Conservation (phyloP, 1,140 invertebrate species). For the Diplogasteroides magnus region DNA sequence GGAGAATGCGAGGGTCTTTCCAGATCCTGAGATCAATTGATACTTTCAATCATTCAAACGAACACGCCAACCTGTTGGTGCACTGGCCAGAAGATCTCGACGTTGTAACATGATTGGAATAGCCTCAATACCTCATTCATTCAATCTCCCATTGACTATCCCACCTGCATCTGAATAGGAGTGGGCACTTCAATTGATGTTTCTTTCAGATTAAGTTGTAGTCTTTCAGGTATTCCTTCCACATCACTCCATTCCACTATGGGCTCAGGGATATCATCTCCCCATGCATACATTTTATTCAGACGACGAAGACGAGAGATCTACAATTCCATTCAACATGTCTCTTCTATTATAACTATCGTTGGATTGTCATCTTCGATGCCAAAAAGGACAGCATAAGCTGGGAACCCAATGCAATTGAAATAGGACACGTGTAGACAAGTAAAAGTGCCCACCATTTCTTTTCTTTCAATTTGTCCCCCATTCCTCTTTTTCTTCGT, state of each 20-base stretch:
- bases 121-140: too few relatives aligned
- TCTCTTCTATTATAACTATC: too few relatives aligned
- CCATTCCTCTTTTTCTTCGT: too few relatives aligned
- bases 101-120: constrained; percentile 77
- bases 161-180: constrained; percentile 89
- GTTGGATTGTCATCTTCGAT: too few relatives aligned
- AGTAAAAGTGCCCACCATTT: too few relatives aligned
- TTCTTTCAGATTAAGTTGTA: constrained; percentile 70
- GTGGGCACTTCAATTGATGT: constrained; percentile 75
- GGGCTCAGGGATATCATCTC: constrained; percentile 44
- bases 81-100: constrained; percentile 81
- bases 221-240: constrained; percentile 60
- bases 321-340: too few relatives aligned
- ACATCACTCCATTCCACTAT: constrained; percentile 43
- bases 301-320: constrained; percentile 33
- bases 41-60: neutral
- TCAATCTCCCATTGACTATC: too few relatives aligned
- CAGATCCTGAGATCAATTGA: constrained; percentile 58
- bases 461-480: too few relatives aligned
- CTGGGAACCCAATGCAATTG: too few relatives aligned
- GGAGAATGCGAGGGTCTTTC: constrained; percentile 61
- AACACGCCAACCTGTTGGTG: constrained; percentile 62
- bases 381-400: too few relatives aligned
- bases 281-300: constrained; percentile 51
- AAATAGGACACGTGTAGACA: too few relatives aligned